Base-by-base conservation (phyloP, 2,797 vertebrate species). In the Lindbergichthys nudifrons region DNA sequence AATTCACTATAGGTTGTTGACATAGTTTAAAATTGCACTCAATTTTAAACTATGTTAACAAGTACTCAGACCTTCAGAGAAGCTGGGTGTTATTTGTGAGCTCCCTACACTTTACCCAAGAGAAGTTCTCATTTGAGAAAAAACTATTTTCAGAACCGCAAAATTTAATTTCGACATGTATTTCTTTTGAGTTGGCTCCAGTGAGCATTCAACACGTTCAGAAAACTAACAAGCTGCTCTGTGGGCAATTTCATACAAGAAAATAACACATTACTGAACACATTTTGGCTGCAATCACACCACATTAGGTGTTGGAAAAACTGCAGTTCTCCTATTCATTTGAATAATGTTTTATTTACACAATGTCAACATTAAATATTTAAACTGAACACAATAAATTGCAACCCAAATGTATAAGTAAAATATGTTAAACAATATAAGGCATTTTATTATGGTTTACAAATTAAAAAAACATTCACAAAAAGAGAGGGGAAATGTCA, bases 141-240 rank as follows among this genome's bases (percentile, higher is more conserved):
- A 48, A 41, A 26, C 5, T 13, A 42, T n/a, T 23, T 39, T 73
- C 21, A 52, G 51, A 67, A 56, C 57, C 2, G 1, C 51, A 53
- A 53, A 67, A 47, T 68, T 74, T 21, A 15, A 56, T 52, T 42
- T 15, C 10, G 26, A 70, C 39, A 45, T 53, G 26, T 71, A 39
- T n/a, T 62, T 73, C 12, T 61, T 46, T 15, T 18, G 1, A 64
- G 47, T 5, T 51, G 75, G 19, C 45, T 43, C 16, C 0, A 0
- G 5, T 47, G 16, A 69, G 48, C 50, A 71, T 18, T 61, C 18
- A 70, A 15, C 66, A 21, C 14, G 52, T 13, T 69, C 36, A 19
- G 8, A 32, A 23, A 60, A 47, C 19, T 54, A 26, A 43, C 59
- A 47, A 26, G 15, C 32, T 45, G 14, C 23, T 11, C 39, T 41